Percentiles rank a stretch among this genome's conserved stretches.
These are phyloP conservation scores for Zaprionus capensis DNA, from an alignment of 1,140 invertebrate species.

Conservation along the genomic window DNA sequence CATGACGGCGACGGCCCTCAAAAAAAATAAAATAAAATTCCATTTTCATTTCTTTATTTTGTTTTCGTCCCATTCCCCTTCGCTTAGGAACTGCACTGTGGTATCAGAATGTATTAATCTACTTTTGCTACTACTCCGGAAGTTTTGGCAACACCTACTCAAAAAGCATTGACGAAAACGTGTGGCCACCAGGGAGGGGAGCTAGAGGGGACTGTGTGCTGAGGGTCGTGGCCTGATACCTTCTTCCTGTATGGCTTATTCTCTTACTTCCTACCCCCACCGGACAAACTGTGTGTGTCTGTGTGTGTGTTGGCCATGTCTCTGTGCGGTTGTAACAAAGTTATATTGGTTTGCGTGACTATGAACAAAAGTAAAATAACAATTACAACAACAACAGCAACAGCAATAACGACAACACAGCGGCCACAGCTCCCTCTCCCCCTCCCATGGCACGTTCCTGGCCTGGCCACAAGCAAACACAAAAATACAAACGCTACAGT, in stretches of 20 bases:
- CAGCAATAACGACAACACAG: constrained; percentile 46
- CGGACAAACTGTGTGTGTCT: neutral
- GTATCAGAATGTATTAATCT: constrained; percentile 81
- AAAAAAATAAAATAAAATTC: constrained; percentile 27
- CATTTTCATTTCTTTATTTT: constrained; percentile 46
- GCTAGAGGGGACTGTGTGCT: neutral
- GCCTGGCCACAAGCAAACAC: constrained; percentile 73
- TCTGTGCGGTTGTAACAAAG: constrained; percentile 78
- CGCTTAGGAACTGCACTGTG: constrained; percentile 63
- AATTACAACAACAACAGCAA: constrained; percentile 57
- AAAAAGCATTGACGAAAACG: constrained; percentile 55
- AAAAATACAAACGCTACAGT: too few species aligned
- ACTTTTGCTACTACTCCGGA: constrained; percentile 71
- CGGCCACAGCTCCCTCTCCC: constrained; percentile 27
- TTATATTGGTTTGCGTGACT: constrained; percentile 83
- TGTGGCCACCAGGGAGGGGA: constrained; percentile 9
- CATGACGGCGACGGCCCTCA: constrained; percentile 29
- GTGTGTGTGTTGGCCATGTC: constrained; percentile 64
- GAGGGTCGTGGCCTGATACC: constrained; percentile 21
- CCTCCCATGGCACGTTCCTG: neutral
- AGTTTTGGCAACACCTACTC: constrained; percentile 81
- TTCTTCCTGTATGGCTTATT: constrained; percentile 54
- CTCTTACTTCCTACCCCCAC: constrained; percentile 17
- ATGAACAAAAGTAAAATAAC: constrained; percentile 80
- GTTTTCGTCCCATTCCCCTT: constrained; percentile 20